Evolutionary conservation across 92 coral and sea anemone species (phyloP).

Genomic region (Isaurus tuberculatus): DNA sequence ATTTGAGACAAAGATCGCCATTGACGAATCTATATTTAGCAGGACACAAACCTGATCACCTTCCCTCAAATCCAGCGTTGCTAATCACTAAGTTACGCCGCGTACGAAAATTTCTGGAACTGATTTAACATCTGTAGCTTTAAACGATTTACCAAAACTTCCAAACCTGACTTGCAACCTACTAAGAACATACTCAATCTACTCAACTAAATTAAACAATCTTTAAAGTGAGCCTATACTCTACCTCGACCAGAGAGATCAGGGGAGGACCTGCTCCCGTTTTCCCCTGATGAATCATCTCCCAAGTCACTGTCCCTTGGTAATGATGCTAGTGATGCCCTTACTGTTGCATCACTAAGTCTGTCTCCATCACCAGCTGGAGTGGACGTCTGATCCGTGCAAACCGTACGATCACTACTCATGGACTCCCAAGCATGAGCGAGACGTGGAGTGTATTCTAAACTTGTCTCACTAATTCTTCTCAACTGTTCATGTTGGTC

Average conservation of each 20-base stretch:
- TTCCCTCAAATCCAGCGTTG: too few species aligned
- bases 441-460: conserved; percentile 51
- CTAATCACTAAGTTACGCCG: too few species aligned
- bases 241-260: conserved; percentile 70
- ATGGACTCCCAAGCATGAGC: conserved; percentile 1
- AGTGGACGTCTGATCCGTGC: conserved; percentile 55
- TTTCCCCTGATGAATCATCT: conserved; percentile 61
- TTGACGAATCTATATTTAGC: too few species aligned
- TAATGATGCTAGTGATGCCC: conserved; percentile 41
- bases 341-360: conserved; percentile 38
- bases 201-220: neutral
- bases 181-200: neutral
- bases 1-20: too few species aligned
- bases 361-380: conserved; percentile 53
- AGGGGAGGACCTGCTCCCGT: conserved; percentile 88
- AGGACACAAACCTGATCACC: too few species aligned
- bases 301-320: conserved; percentile 52
- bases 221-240: neutral
- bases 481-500: conserved; percentile 60
- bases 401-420: conserved; percentile 26
- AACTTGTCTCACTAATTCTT: conserved; percentile 72
- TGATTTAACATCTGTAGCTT: too few species aligned
- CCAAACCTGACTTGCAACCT: too few species aligned
- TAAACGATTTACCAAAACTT: too few species aligned
- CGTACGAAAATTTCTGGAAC: too few species aligned